Conservation (phyloP, 2,888 invertebrate species). For the Doris montereyensis region DNA sequence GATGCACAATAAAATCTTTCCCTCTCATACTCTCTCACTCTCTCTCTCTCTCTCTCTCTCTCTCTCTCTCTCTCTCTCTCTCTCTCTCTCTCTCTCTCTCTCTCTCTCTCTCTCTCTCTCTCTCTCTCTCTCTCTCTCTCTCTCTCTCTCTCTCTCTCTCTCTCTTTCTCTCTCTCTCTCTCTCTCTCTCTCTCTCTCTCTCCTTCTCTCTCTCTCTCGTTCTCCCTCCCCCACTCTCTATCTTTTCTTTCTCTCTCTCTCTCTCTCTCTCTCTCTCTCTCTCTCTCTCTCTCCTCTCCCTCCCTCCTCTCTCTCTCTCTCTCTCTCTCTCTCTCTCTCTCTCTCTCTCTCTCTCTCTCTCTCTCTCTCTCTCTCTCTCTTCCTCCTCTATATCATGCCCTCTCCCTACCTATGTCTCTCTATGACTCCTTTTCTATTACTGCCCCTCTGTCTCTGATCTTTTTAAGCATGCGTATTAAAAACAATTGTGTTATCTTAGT, state of each 20-base stretch:
- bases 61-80: neutral
- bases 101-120: neutral
- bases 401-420: constrained; percentile 4
- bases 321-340: neutral
- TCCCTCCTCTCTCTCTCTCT: neutral
- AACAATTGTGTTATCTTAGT: too few relatives aligned
- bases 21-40: constrained; percentile 2
- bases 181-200: neutral
- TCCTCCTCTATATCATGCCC: neutral
- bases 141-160: neutral
- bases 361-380: neutral
- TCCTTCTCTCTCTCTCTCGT: neutral
- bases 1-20: neutral
- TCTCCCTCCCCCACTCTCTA: neutral
- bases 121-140: neutral
- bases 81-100: neutral
- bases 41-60: constrained; percentile 18
- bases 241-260: neutral
- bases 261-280: neutral
- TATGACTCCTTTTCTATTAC: constrained; percentile 1
- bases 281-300: neutral
- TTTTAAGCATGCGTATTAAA: too few relatives aligned
- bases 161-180: neutral
- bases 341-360: neutral
- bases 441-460: neutral